A percentile compares a stretch with the other conserved stretches of the same genome.
These are phyloP conservation scores for Elaphurus davidianus DNA, from an alignment of 2,113 vertebrate species.

Conservation along the genomic window DNA sequence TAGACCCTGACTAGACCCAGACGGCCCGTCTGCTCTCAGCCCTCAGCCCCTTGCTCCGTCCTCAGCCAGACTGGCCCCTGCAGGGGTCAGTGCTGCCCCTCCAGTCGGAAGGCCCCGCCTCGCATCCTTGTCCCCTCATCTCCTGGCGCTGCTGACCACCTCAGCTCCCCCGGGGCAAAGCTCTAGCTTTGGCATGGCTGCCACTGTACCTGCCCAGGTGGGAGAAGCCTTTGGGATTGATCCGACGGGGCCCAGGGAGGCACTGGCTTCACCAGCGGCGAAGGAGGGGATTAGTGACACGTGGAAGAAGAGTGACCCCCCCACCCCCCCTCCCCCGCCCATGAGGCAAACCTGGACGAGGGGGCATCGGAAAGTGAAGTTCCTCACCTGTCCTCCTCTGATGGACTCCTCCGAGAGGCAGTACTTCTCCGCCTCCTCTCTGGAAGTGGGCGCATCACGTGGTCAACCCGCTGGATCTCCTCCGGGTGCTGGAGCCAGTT, in stretches of 20 bases:
- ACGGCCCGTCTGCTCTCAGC: fast-evolving
- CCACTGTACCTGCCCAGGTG: neutral
- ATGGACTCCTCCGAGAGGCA: too few species aligned
- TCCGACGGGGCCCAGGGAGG: fast-evolving
- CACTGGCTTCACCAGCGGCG: neutral
- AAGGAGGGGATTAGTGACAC: neutral
- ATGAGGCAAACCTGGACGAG: neutral
- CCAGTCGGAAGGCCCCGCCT: neutral
- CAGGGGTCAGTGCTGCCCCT: neutral
- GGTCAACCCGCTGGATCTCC: neutral
- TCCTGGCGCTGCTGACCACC: neutral
- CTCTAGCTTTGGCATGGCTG: neutral
- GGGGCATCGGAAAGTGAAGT: fast-evolving
- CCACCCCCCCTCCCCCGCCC: too few species aligned
- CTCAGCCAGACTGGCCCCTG: neutral
- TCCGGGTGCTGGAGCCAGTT: neutral
- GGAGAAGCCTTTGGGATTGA: neutral
- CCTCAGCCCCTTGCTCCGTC: neutral
- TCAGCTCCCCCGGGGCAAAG: neutral
- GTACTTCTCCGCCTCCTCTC: neutral
- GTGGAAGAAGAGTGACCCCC: neutral
- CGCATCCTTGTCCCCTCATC: neutral
- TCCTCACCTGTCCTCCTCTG: neutral
- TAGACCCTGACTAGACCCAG: neutral
- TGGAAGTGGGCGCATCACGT: neutral